Evolutionary conservation across 35 echinoderm and acorn worm genomes (phyloP), one percentile per base, ranked within the genome.

Genomic region (Amphiura filiformis): DNA sequence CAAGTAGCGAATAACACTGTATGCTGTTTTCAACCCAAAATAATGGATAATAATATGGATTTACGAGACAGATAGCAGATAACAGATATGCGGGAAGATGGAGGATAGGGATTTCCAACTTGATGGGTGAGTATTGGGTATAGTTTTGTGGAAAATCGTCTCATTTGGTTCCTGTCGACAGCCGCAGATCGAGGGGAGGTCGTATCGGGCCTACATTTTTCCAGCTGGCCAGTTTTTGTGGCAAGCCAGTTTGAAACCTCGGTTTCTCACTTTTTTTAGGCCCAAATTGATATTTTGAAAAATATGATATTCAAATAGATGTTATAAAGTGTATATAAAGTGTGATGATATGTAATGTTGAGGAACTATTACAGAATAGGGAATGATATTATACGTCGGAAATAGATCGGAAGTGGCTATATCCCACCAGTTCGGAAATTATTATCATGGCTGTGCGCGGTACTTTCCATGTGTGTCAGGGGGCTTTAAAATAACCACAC

Each of bases 41-140:
- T 87, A 86, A 87, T 87, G 85, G 85, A 87, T 78, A 87, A 41
- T 87, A 87, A 70, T 77, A 76, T 70, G 85, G 49, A 38, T 70
- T 77, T 77, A 87, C 65, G 65, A 87, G 75, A 70, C 61, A 70
- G 61, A 70, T 70, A 70, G 61, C 61, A n/a, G 26, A 26, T 34
- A 76, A n/a, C 35, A 75, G 36, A 22, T 77, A 87, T 87, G 76
- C 28, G 30, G 85, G 76, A 91, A 81, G 90, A 92, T 92, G 90
- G 94, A 96, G 87, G 87, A 96, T 87, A 96, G 88, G 86, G 92
- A 93, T 30, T 89, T 81, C 56, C 86, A 78, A 64, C 61, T 96
- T 79, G 90, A 96, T 65, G 94, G 89, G 94, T 96, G 80, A 96
- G 94, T 96, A 82, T 96, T 89, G 0, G 39, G 41, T 23, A 76